Conservation (phyloP, 1,140 invertebrate genomes). For the Homalodisca vitripennis region DNA sequence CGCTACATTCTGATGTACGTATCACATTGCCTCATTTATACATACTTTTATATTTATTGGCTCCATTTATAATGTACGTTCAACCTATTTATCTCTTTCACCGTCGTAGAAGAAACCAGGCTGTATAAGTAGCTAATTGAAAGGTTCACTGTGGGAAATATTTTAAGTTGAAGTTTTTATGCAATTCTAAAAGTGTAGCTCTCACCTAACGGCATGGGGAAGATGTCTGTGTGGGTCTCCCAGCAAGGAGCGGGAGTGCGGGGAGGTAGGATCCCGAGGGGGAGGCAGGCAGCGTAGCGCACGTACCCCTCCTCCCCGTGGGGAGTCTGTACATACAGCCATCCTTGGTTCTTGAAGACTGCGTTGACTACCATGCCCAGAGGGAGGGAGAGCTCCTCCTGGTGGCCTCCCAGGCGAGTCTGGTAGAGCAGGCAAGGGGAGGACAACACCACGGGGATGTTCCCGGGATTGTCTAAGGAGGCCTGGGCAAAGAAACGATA, state of each 20-base stretch:
- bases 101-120: background rate
- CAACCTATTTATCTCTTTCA: too few relatives aligned
- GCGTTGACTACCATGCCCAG: slow-evolving; percentile 82
- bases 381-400: slow-evolving; percentile 67
- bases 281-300: slow-evolving; percentile 61
- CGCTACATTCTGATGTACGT: too few relatives aligned
- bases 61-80: too few relatives aligned
- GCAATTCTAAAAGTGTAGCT: background rate
- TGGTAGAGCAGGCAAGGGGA: slow-evolving; percentile 72
- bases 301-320: slow-evolving; percentile 75
- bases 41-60: background rate
- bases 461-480: slow-evolving; percentile 68
- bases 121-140: background rate
- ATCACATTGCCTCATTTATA: too few relatives aligned
- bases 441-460: slow-evolving; percentile 76
- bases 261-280: slow-evolving; percentile 65
- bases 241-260: slow-evolving; percentile 59
- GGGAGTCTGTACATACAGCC: slow-evolving; percentile 73
- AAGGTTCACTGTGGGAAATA: background rate
- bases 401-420: slow-evolving; percentile 63
- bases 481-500: slow-evolving; percentile 53
- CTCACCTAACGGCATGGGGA: slow-evolving; percentile 60
- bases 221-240: slow-evolving; percentile 76
- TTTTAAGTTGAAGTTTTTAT: background rate
- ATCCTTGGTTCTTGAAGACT: slow-evolving; percentile 77